Evolutionary conservation across 2,888 invertebrate species (phyloP).

Genomic region (Pandemis heparana): DNA sequence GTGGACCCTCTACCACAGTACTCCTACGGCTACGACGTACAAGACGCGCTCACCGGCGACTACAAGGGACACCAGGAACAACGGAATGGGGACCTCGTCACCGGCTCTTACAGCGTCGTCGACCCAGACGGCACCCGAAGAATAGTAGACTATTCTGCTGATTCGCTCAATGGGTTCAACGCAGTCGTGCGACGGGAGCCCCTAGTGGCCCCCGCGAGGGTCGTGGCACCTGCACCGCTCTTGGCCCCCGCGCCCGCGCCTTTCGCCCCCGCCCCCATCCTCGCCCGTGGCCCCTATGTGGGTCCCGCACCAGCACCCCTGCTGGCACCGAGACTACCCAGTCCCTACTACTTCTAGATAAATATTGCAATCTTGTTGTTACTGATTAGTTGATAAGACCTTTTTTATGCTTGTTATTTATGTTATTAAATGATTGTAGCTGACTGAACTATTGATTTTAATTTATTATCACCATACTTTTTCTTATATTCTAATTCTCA

Average conservation of each 20-base stretch:
- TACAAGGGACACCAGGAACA: constrained; percentile 85
- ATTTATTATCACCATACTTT: background rate
- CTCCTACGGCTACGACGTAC: constrained; percentile 85
- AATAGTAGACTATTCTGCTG: constrained; percentile 85
- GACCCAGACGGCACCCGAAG: constrained; percentile 86
- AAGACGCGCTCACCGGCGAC: constrained; percentile 86
- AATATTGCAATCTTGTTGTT: constrained; percentile 81
- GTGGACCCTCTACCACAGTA: constrained; percentile 82
- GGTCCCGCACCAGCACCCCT: constrained; percentile 58
- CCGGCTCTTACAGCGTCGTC: constrained; percentile 83
- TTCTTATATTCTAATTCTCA: background rate
- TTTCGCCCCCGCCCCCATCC: constrained; percentile 60
- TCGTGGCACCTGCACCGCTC: constrained; percentile 61
- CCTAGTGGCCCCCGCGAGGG: constrained; percentile 61
- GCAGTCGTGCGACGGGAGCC: constrained; percentile 86
- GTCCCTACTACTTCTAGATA: constrained; percentile 77
- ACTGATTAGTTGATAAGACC: constrained; percentile 58
- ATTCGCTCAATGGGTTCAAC: constrained; percentile 84
- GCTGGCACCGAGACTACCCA: constrained; percentile 67
- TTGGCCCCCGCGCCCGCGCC: constrained; percentile 59
- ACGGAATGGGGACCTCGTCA: constrained; percentile 84
- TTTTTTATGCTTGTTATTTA: constrained; percentile 77
- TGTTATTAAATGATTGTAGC: constrained; percentile 66
- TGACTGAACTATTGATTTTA: constrained; percentile 22
- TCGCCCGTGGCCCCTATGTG: constrained; percentile 55